Conservation (phyloP, 2,888 invertebrate species). For the Megastigmus dorsalis region DNA sequence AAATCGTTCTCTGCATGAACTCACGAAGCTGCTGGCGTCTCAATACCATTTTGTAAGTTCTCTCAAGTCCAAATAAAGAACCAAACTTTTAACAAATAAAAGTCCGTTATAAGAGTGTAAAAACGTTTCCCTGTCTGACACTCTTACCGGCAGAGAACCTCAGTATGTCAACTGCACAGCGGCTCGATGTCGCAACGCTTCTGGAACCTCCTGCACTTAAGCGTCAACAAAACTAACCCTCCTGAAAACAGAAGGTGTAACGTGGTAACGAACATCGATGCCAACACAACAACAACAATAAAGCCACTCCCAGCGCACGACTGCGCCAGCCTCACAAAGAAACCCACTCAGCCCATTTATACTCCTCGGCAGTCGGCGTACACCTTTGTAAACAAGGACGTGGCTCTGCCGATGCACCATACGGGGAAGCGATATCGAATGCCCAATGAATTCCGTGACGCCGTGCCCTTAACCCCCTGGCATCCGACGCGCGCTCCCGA, state of each 20-base stretch:
- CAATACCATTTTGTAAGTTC: too few relatives aligned
- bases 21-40: too few relatives aligned
- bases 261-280: not conserved
- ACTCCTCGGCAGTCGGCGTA: not conserved
- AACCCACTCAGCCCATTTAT: not conserved
- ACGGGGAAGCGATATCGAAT: too few relatives aligned
- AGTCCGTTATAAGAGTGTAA: too few relatives aligned
- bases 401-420: not conserved
- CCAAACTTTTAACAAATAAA: too few relatives aligned
- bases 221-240: not conserved
- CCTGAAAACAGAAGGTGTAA: not conserved
- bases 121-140: too few relatives aligned
- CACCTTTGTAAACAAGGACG: not conserved
- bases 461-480: not conserved
- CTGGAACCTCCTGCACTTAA: not conserved
- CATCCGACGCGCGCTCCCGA: not conserved
- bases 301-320: too few relatives aligned
- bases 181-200: not conserved
- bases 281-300: too few relatives aligned
- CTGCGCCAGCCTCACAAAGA: not conserved
- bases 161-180: conserved; percentile 9
- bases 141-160: too few relatives aligned
- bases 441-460: not conserved
- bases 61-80: too few relatives aligned
- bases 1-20: too few relatives aligned